phyloP scores from a whole-genome alignment of 2,797 vertebrate species.

The Pseudochirops cupreus region DNA sequence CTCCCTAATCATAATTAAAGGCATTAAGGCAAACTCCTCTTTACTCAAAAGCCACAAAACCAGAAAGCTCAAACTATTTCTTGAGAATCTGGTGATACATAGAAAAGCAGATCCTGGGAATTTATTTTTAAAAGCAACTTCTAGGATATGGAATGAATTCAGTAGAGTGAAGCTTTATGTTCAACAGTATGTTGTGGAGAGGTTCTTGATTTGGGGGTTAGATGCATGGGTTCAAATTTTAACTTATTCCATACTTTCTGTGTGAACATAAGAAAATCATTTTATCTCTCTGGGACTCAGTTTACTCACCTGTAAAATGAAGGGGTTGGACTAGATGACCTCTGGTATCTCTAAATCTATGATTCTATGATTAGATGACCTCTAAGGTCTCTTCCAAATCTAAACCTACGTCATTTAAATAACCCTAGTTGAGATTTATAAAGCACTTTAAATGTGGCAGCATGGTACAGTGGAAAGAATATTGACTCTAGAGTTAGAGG shows the following conservation, averaged over 20 bases:
- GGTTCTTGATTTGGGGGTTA: neutral
- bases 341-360: neutral
- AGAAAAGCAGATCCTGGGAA: constrained; percentile 34
- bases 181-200: neutral
- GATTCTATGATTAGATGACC: neutral
- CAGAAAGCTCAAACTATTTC: constrained; percentile 36
- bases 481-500: neutral
- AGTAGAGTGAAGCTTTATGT: neutral
- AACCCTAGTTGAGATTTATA: neutral
- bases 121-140: constrained; percentile 46
- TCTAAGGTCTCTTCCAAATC: neutral
- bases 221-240: neutral
- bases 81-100: constrained; percentile 30
- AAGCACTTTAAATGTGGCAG: neutral
- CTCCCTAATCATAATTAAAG: constrained; percentile 33
- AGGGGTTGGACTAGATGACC: neutral
- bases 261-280: neutral
- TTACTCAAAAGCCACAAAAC: constrained; percentile 53
- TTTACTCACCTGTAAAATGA: neutral
- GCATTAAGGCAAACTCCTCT: constrained; percentile 48
- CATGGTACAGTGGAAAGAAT: neutral
- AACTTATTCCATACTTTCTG: neutral
- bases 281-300: neutral
- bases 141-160: neutral
- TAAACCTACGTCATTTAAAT: neutral